Percentiles rank a stretch among this genome's conserved stretches.
phyloP scores from a whole-genome alignment of 1,140 invertebrate species.

The Drosophila santomea region DNA sequence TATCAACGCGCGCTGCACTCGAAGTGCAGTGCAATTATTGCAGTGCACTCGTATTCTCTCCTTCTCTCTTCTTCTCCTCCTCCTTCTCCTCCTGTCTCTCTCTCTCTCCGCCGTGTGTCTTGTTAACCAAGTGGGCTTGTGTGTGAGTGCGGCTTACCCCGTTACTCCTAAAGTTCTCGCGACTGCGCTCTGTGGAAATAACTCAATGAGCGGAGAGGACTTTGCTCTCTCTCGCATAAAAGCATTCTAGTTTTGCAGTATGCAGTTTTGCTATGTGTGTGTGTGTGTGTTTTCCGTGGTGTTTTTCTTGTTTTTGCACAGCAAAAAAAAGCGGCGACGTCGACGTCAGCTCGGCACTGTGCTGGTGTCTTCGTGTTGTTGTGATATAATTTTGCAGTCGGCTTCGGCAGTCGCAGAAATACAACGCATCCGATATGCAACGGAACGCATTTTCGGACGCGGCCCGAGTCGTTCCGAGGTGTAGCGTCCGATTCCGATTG shows the following conservation, averaged over 20 bases:
- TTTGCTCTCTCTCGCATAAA: background rate
- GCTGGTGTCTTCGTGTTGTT: slow-evolving; percentile 78
- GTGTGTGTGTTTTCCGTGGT: slow-evolving; percentile 5
- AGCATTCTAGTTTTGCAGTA: slow-evolving; percentile 76
- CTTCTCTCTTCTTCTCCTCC: slow-evolving; percentile 7
- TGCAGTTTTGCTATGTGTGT: slow-evolving; percentile 62
- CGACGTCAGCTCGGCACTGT: slow-evolving; percentile 54
- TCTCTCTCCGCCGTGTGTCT: background rate
- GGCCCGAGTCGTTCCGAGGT: slow-evolving; percentile 84
- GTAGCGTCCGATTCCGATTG: slow-evolving; percentile 73
- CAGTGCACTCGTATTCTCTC: slow-evolving; percentile 41
- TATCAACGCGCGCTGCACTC: slow-evolving; percentile 78
- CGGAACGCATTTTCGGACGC: slow-evolving; percentile 85
- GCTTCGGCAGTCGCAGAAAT: slow-evolving; percentile 84
- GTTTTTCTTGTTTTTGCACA: slow-evolving; percentile 28
- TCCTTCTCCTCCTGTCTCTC: no score
- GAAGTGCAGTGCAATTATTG: slow-evolving; percentile 59
- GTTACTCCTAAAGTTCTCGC: slow-evolving; percentile 78
- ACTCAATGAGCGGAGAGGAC: slow-evolving; percentile 51
- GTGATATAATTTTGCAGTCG: slow-evolving; percentile 84
- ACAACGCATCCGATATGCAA: slow-evolving; percentile 85
- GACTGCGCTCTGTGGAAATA: slow-evolving; percentile 65
- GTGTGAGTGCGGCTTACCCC: slow-evolving; percentile 54
- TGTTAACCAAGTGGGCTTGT: background rate
- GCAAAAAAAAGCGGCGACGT: slow-evolving; percentile 26